phyloP scores from a whole-genome alignment of 2,888 invertebrate species.

The Ormia ochracea region DNA sequence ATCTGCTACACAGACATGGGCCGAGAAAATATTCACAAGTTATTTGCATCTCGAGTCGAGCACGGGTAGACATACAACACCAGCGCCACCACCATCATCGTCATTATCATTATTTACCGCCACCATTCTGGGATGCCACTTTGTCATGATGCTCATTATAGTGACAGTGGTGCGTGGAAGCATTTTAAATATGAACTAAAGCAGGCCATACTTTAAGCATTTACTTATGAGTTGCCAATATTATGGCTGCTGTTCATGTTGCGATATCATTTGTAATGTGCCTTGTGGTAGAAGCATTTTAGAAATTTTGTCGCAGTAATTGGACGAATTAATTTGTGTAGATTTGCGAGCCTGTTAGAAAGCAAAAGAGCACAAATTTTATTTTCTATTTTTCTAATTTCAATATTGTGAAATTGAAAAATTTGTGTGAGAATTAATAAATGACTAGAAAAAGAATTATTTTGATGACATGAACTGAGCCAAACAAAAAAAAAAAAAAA shows the following conservation, averaged over 20 bases:
- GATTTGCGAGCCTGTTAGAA: constrained; percentile 34
- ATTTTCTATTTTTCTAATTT: neutral
- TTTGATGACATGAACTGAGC: constrained; percentile 23
- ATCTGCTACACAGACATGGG: neutral
- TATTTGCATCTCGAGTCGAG: constrained; percentile 32
- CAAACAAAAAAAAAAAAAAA: neutral
- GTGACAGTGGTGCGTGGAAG: constrained; percentile 60
- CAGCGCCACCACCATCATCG: constrained; percentile 58
- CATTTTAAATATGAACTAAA: constrained; percentile 41
- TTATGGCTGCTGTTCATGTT: constrained; percentile 11
- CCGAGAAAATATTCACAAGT: constrained; percentile 5
- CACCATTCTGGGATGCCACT: constrained; percentile 57
- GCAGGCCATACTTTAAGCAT: neutral
- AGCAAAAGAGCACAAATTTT: neutral
- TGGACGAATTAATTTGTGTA: constrained; percentile 77
- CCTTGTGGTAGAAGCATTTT: constrained; percentile 68
- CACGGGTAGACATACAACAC: constrained; percentile 39
- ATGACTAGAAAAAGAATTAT: neutral
- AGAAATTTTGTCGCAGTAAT: constrained; percentile 76
- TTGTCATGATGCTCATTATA: constrained; percentile 61
- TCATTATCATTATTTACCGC: constrained; percentile 53
- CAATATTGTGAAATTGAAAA: constrained; percentile 43
- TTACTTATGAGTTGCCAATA: too few species aligned
- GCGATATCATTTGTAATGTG: constrained; percentile 19
- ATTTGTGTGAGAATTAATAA: constrained; percentile 38